phyloP scores from a whole-genome alignment of 2,113 vertebrate species.

The Bos indicus region DNA sequence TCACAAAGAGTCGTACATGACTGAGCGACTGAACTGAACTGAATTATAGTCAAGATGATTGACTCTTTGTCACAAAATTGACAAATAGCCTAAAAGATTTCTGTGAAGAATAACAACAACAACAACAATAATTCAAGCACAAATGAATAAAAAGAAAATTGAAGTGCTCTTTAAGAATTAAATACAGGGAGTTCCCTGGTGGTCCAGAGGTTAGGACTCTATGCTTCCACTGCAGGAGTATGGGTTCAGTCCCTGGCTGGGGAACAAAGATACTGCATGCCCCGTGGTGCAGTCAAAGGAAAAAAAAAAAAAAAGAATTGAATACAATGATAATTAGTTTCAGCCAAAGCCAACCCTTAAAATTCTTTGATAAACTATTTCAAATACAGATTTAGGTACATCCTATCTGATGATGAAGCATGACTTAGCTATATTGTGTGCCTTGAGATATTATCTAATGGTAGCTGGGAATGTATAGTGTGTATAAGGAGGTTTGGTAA shows the following conservation, averaged over 20 bases:
- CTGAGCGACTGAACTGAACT: background rate
- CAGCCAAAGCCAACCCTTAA: background rate
- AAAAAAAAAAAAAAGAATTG: background rate
- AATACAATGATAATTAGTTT: background rate
- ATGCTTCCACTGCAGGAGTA: background rate
- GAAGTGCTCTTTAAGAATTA: background rate
- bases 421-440: background rate
- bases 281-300: background rate
- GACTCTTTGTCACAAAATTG: background rate
- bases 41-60: background rate
- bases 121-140: background rate
- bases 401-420: background rate
- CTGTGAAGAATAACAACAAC: background rate
- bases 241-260: background rate
- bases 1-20: background rate
- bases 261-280: background rate
- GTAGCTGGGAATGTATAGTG: background rate
- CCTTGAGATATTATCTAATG: background rate
- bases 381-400: background rate
- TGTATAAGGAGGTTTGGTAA: background rate
- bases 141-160: slow-evolving; percentile 8
- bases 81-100: background rate
- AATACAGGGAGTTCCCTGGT: background rate
- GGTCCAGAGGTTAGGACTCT: background rate
- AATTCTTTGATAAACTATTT: background rate